These are phyloP conservation scores for Coptodon bakossiorum DNA, from an alignment of 2,113 vertebrate species.

Conservation along the genomic window DNA sequence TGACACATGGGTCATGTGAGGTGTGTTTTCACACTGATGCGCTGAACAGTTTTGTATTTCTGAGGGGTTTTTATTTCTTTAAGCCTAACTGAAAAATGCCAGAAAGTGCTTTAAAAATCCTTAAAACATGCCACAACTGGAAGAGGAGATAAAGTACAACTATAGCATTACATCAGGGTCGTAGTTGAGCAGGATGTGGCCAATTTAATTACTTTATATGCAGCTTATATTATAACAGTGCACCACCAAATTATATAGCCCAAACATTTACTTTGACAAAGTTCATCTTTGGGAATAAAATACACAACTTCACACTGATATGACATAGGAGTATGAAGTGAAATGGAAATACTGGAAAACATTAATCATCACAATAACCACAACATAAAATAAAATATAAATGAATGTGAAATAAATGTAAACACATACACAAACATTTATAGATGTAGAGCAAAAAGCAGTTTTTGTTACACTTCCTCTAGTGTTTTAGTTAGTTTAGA, in stretches of 20 bases:
- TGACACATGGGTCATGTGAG: slow-evolving; percentile 33
- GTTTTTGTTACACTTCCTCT: neutral
- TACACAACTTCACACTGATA: neutral
- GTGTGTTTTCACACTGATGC: slow-evolving; percentile 8
- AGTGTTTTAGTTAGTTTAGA: neutral
- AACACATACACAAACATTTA: neutral
- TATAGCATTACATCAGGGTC: neutral
- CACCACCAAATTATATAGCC: neutral
- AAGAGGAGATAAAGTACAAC: neutral
- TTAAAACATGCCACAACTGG: neutral
- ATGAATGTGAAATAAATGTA: neutral
- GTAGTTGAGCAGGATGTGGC: neutral
- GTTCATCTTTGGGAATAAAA: neutral
- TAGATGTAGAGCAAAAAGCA: neutral
- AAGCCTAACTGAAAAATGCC: neutral
- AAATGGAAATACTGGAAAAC: neutral
- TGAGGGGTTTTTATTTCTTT: neutral
- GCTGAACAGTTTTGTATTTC: neutral
- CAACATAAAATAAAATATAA: neutral
- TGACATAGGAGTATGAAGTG: neutral
- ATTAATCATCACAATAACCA: neutral
- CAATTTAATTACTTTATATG: neutral
- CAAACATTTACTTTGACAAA: neutral
- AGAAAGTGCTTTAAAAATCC: neutral
- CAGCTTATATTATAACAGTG: neutral